Evolutionary conservation across 2,888 invertebrate genomes (phyloP).

Genomic region (Leptopterna dolabrata): DNA sequence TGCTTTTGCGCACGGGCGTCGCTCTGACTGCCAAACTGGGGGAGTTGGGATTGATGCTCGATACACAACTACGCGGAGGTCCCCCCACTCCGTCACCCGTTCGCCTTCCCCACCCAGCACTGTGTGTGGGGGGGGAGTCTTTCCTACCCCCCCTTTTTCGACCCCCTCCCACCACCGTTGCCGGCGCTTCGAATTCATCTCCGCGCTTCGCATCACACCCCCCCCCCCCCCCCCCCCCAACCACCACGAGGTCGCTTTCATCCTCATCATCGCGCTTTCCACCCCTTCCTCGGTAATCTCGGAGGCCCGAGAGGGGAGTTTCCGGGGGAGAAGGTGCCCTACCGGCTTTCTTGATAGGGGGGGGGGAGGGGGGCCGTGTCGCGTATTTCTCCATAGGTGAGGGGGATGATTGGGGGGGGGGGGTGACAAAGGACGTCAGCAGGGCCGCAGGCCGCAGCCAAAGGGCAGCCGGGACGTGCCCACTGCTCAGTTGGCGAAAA

Average conservation of each 20-base stretch:
- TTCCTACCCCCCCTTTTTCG: neutral
- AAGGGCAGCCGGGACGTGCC: no score
- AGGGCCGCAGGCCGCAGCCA: no score
- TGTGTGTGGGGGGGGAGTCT: neutral
- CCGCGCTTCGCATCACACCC: slow-evolving; percentile 11
- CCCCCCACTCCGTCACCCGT: slow-evolving; percentile 59
- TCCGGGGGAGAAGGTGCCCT: neutral
- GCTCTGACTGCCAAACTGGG: slow-evolving; percentile 64
- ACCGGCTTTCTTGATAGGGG: neutral
- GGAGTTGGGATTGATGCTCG: slow-evolving; percentile 63
- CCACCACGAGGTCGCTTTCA: slow-evolving; percentile 16
- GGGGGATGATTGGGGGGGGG: no score
- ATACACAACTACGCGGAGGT: slow-evolving; percentile 62
- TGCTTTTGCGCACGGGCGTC: slow-evolving; percentile 62
- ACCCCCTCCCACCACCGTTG: no score
- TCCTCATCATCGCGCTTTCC: neutral
- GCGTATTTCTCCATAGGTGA: no score
- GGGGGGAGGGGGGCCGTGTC: no score
- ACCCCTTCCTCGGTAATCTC: neutral
- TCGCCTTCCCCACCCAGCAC: slow-evolving; percentile 54
- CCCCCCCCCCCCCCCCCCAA: slow-evolving; percentile 47
- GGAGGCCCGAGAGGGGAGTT: neutral
- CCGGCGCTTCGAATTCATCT: no score
- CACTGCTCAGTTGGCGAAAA: no score
- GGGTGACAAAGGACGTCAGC: no score